Evolutionary conservation across 2,888 invertebrate species (phyloP).

Genomic region (Subacronicta megacephala): DNA sequence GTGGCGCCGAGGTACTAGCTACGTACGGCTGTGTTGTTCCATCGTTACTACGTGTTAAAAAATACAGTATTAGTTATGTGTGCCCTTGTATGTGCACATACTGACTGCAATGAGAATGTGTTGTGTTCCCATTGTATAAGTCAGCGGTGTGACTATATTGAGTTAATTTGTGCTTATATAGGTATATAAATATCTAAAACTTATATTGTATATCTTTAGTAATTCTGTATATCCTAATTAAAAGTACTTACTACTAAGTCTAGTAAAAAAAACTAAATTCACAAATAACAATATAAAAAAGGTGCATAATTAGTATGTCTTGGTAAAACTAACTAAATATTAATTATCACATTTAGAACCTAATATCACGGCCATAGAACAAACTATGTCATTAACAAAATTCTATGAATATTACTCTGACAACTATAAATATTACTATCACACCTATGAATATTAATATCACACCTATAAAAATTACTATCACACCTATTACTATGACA

Average conservation of each 20-base stretch:
- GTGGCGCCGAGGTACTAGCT: slow-evolving; percentile 76
- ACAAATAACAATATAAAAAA: not conserved
- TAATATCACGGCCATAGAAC: no score
- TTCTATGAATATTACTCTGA: no score
- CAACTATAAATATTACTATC: no score
- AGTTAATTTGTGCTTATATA: slow-evolving; percentile 36
- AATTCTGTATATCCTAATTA: not conserved
- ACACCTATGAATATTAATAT: not conserved
- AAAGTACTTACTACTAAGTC: slow-evolving; percentile 19
- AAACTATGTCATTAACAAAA: no score
- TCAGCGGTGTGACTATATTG: slow-evolving; percentile 69
- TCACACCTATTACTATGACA: not conserved
- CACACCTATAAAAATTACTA: no score
- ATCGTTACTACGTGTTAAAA: slow-evolving; percentile 78
- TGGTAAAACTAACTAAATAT: no score
- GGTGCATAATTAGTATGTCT: not conserved
- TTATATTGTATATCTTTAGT: slow-evolving; percentile 24
- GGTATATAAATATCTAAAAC: slow-evolving; percentile 31
- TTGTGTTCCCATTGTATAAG: slow-evolving; percentile 65
- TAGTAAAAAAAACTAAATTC: not conserved
- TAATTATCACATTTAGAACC: not conserved
- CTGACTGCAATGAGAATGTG: slow-evolving; percentile 73
- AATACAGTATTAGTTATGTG: slow-evolving; percentile 71
- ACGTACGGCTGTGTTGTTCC: slow-evolving; percentile 84
- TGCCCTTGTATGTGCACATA: slow-evolving; percentile 70